Evolutionary conservation across 2,113 vertebrate genomes (phyloP), one percentile per base, ranked within the genome.

Genomic region (Callionymus lyra): DNA sequence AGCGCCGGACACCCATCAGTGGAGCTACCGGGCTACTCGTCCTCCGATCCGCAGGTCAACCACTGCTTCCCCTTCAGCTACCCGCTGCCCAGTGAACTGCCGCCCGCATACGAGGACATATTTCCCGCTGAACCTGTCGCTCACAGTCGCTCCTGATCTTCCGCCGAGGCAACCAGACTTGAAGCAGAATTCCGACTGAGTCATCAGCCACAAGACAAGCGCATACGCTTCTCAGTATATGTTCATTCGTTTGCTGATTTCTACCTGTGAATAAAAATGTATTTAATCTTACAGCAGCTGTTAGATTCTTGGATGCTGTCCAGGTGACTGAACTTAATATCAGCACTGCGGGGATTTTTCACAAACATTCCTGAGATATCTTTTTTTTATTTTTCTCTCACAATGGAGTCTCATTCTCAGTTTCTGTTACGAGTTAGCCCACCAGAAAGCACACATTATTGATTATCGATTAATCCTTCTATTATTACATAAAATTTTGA

Each of bases 1-100:
- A 86, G 89, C 39, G 85, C 89, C 1, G 93, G 91, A 3, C 92
- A 96, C 59, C 92, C 92, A 10, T 96, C 91, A 4, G 81, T 91
- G 51, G 91, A 96, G 80, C 82, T 96, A 63, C 93, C 93, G 1
- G 93, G 93, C 13, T 96, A 96, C 53, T 89, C 90, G 31, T 87
- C 89, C 43, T 76, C 81, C 49, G 90, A 95, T 76, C 89, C 91
- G 18, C 90, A 93, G 51, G 86, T 92, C 51, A 83, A 89, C 40
- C 88, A 76, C 44, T 85, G 90, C 40, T 93, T 93, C 69, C 91
- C 91, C 0, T 96, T 91, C 70, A 92, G 91, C 41, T 90, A 85
- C 77, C 88, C 89, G 44, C 74, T 90, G 21, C 86, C 90, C 43
- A 86, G 76, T 53, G 90, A 94, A 66, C 83, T 84, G 36, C 87